Base-by-base conservation (phyloP, 1,140 invertebrate species). In the Atta colombica region DNA sequence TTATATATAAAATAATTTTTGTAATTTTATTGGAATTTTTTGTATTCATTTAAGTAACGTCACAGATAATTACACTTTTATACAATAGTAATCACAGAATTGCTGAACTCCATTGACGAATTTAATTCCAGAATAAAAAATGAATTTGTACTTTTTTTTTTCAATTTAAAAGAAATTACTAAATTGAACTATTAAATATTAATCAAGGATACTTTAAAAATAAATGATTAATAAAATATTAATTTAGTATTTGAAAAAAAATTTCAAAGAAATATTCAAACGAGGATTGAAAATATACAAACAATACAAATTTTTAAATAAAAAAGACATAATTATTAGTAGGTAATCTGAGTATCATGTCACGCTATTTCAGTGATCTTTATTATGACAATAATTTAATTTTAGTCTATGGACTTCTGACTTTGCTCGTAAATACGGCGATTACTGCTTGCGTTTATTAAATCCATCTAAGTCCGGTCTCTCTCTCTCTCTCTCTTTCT, bases 371-470 rank as follows among this genome's bases (percentile, higher is more conserved):
- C 71, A 45, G 87, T 89, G 77, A 91, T 93, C 89, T 93, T 93
- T 94, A 94, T 94, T 94, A 89, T 93, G 94, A 94, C 93, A 94
- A 95, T 94, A 94, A 94, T 94, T 94, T 94, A 93, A 93, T 93
- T 93, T 90, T 55, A 72, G 81, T 58, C 63, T 84, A 55, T 61
- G 82, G 78, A 90, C 85, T 87, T 84, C 60, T 81, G 88, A 77
- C 75, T 51, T 86, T 69, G 89, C 88, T 90, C 89, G 89, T 90
- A 90, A 90, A 90, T 90, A 89, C 77, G 7, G 31, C 88, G 89
- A 90, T 90, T 89, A 90, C 87, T 88, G 88, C 60, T 90, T 69
- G 88, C 85, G 89, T 60, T 90, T 90, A 94, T 95, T 95, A 95
- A 94, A 94, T 93, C 92, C 93, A 91, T 87, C 87, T 88, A 88